Percentiles rank a stretch among this genome's conserved stretches.
These are phyloP conservation scores for Trinectes maculatus DNA, from an alignment of 2,113 vertebrate species.

Conservation along the genomic window DNA sequence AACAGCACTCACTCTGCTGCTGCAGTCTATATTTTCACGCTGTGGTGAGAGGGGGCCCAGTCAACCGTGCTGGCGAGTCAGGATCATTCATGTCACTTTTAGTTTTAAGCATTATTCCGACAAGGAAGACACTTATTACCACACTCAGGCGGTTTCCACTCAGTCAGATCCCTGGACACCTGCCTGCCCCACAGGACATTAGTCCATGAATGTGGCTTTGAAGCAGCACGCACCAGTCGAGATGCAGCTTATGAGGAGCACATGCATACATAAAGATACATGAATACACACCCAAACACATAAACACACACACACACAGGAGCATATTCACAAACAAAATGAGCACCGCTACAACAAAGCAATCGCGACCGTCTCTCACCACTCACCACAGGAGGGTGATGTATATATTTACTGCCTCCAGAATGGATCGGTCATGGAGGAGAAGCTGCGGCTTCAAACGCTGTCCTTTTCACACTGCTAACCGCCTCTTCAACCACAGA, in stretches of 20 bases:
- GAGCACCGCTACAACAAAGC: constrained; percentile 22
- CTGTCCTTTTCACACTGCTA: constrained; percentile 10
- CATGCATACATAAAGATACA: constrained; percentile 14
- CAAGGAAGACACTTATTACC: constrained; percentile 56
- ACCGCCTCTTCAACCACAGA: constrained; percentile 1
- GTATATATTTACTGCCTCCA: constrained; percentile 36
- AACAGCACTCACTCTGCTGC: constrained; percentile 44
- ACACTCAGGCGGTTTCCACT: constrained; percentile 33
- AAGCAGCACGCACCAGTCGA: too few relatives aligned
- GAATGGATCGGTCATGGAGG: constrained; percentile 38
- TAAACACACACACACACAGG: neutral
- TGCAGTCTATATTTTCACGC: constrained; percentile 54
- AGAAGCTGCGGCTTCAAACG: constrained; percentile 14
- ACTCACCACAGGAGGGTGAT: constrained; percentile 26
- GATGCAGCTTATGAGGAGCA: neutral
- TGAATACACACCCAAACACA: constrained; percentile 6
- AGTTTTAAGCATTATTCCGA: constrained; percentile 48
- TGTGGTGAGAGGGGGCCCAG: constrained; percentile 45
- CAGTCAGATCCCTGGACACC: constrained; percentile 37
- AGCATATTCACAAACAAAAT: constrained; percentile 19
- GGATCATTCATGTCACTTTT: constrained; percentile 54
- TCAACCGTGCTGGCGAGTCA: constrained; percentile 29
- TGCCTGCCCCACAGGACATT: constrained; percentile 37
- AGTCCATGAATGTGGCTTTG: constrained; percentile 21
- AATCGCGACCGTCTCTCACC: neutral